Evolutionary conservation across 1,140 invertebrate species (phyloP).

Genomic region (Onthophagus taurus): DNA sequence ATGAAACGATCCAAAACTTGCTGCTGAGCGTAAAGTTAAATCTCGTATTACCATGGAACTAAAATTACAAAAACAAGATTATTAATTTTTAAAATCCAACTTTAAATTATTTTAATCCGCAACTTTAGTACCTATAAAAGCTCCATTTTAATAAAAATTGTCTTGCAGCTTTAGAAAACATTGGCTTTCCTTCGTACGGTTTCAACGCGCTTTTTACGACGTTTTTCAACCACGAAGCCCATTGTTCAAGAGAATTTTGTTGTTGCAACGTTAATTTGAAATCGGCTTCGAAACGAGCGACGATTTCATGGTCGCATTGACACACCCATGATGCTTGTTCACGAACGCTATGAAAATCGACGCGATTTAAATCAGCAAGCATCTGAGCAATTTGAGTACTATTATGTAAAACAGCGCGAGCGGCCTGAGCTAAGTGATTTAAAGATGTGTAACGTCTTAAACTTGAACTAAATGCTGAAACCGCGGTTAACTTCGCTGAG

Average conservation of each 20-base stretch:
- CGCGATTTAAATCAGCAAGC: constrained; percentile 91
- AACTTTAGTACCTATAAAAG: constrained; percentile 69
- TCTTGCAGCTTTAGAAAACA: constrained; percentile 81
- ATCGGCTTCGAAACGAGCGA: constrained; percentile 81
- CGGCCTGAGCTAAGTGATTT: constrained; percentile 96
- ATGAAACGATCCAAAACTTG: constrained; percentile 98
- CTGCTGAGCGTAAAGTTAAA: constrained; percentile 88
- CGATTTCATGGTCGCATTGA: constrained; percentile 81
- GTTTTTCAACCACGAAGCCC: constrained; percentile 93
- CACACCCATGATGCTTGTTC: constrained; percentile 94
- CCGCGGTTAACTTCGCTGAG: constrained; percentile 74
- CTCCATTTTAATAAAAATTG: constrained; percentile 98
- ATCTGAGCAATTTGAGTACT: constrained; percentile 93
- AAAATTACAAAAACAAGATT: constrained; percentile 26
- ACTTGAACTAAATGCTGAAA: constrained; percentile 90
- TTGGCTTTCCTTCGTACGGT: constrained; percentile 74
- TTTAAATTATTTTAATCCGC: not conserved
- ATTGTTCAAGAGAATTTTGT: constrained; percentile 90
- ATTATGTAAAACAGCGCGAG: constrained; percentile 92
- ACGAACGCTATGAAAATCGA: constrained; percentile 95
- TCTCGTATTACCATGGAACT: constrained; percentile 95
- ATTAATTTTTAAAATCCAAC: not conserved
- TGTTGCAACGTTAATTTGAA: constrained; percentile 90
- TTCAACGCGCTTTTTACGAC: constrained; percentile 83
- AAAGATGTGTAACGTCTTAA: constrained; percentile 92